A percentile compares a stretch with the other conserved stretches of the same genome.
Evolutionary conservation across 2,888 invertebrate genomes (phyloP).

Genomic region (Macaria liturata): DNA sequence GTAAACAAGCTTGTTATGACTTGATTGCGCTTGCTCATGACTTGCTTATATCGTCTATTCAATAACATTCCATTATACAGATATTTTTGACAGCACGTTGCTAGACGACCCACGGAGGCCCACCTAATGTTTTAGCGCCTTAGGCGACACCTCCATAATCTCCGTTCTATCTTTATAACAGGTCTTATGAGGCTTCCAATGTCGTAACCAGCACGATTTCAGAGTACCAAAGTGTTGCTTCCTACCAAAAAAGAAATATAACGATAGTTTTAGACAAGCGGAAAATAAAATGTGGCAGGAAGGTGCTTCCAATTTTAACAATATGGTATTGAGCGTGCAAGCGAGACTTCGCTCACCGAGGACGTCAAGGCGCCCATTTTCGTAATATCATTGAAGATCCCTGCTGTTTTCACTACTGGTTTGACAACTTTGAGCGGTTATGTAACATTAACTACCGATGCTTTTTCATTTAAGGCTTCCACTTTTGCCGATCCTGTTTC

Average conservation of each 20-base stretch:
- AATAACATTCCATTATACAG: conserved; percentile 11
- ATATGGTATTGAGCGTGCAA: too few species aligned
- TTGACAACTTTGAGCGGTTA: conserved; percentile 1
- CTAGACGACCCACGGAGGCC: conserved; percentile 14
- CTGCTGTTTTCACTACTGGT: conserved; percentile 1
- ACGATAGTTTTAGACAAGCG: too few species aligned
- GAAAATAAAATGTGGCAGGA: too few species aligned
- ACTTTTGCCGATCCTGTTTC: too few species aligned
- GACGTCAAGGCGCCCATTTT: not conserved
- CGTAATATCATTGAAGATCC: conserved; percentile 5
- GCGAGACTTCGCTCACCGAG: not conserved
- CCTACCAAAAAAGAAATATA: not conserved
- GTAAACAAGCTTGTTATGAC: conserved; percentile 26
- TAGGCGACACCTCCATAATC: conserved; percentile 10
- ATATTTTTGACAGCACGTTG: conserved; percentile 18
- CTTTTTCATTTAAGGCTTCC: too few species aligned
- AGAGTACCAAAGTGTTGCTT: not conserved
- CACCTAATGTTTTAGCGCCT: conserved; percentile 9
- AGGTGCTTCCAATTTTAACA: too few species aligned
- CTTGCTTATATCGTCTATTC: conserved; percentile 1
- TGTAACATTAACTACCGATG: not conserved
- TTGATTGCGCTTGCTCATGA: conserved; percentile 5
- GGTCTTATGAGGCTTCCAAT: conserved; percentile 2
- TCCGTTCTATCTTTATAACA: conserved; percentile 11
- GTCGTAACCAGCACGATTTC: conserved; percentile 3